Evolutionary conservation across 2,797 vertebrate species (phyloP), one percentile per base, ranked within the genome.

Genomic region (Sparus aurata): DNA sequence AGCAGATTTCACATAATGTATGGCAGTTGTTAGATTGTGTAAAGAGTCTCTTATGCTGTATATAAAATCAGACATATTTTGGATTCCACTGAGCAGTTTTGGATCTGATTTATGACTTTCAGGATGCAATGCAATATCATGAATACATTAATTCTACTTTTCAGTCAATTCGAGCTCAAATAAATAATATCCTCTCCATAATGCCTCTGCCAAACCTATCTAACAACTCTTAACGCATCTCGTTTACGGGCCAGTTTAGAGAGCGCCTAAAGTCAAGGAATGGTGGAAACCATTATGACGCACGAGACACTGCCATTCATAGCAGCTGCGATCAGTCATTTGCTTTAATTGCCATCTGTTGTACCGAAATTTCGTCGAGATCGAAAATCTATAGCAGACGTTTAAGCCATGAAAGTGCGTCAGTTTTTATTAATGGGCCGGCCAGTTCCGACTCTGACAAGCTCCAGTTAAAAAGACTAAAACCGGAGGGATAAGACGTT

Each of bases 291-390:
- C n/a, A 57, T 70, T 65, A 60, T 5, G 20, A 47, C 4, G 0
- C 27, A 3, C 50, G 34, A 77, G 71, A 63, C 69, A 59, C n/a
- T 54, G 50, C 66, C 58, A 54, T 57, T 77, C 22, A 67, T 7
- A 73, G 45, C 45, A 69, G 25, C 25, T 52, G 38, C 34, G 23
- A 60, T 69, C 45, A 53, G 43, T 73, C 23, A 54, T 77, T 86
- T 77, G 18, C 20, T 72, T 65, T 73, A 67, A 80, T 73, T 68
- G 22, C 69, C 63, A 66, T 74, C 47, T 80, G 66, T 64, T 74
- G 54, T 12, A 60, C 1, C 58, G 23, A 75, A 73, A 54, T 63
- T 70, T 64, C 4, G 41, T 67, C 49, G 20, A 65, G 45, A 57
- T 17, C 13, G 23, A 60, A 71, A 58, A 47, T n/a, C 11, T 4